Conservation (phyloP, 1,140 invertebrate species). For the Rhopalosiphum maidis region DNA sequence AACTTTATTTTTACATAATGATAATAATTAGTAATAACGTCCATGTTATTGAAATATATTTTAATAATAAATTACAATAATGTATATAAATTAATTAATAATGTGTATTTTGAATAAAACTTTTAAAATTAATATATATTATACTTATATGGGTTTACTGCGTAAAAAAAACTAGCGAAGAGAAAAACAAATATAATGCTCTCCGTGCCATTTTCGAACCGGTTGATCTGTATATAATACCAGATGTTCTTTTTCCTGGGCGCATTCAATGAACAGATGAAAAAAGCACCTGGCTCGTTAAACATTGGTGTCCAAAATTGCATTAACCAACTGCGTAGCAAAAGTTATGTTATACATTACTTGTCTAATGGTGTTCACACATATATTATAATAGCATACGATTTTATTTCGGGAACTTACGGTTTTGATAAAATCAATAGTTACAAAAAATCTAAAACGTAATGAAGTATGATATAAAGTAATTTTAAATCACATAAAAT, state of each 20-base stretch:
- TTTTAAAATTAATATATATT: neutral
- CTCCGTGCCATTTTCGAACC: neutral
- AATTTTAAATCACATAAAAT: too few relatives aligned
- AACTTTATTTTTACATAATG: neutral
- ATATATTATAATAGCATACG: neutral
- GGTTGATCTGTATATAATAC: neutral
- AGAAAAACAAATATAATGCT: neutral
- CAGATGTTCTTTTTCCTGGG: constrained; percentile 22
- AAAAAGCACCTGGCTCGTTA: constrained; percentile 33
- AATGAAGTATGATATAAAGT: too few relatives aligned
- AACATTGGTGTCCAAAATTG: constrained; percentile 47
- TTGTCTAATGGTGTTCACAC: too few relatives aligned
- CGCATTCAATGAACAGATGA: neutral
- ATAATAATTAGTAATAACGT: neutral
- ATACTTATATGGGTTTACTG: neutral
- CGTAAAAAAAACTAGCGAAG: neutral
- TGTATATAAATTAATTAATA: neutral
- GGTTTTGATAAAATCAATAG: neutral
- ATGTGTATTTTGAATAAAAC: neutral
- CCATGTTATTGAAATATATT: neutral
- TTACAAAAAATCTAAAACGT: neutral
- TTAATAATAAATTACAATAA: neutral
- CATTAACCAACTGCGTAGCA: neutral
- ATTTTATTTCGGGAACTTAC: neutral
- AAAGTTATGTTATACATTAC: neutral